Evolutionary conservation across 2,888 invertebrate genomes (phyloP).

Genomic region (Metacarcinus magister): DNA sequence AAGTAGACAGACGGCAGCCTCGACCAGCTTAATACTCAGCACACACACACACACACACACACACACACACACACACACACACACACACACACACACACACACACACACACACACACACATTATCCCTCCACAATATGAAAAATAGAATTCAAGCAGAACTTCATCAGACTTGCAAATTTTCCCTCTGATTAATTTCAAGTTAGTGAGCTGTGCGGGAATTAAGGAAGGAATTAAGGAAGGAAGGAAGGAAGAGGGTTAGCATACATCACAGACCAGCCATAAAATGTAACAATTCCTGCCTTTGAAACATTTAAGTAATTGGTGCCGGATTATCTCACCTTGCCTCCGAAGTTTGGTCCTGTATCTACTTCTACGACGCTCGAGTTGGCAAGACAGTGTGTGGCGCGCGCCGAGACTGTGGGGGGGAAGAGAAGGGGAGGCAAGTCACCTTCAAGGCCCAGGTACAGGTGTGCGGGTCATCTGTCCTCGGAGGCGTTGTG

Average conservation of each 20-base stretch:
- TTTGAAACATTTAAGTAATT: neutral
- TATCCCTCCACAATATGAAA: neutral
- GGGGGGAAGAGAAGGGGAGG: neutral
- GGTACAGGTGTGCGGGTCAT: neutral
- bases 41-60: constrained; percentile 19
- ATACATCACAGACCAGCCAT: neutral
- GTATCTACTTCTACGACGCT: constrained; percentile 93
- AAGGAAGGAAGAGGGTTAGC: neutral
- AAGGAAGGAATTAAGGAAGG: constrained; percentile 7
- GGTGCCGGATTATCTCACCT: constrained; percentile 64
- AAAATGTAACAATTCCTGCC: neutral
- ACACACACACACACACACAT: neutral
- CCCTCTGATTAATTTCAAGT: neutral
- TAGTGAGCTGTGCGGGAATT: neutral
- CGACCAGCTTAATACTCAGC: neutral
- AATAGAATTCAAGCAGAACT: neutral
- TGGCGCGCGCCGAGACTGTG: constrained; percentile 92
- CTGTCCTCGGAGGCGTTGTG: neutral
- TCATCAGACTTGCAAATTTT: neutral
- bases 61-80: constrained; percentile 15
- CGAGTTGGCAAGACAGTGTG: constrained; percentile 91
- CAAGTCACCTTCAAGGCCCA: too few relatives aligned
- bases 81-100: neutral
- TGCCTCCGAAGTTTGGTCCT: constrained; percentile 89
- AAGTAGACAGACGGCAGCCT: neutral